A percentile compares a stretch with the other conserved stretches of the same genome.
Evolutionary conservation across 2,113 vertebrate species (phyloP).

Genomic region (Marcusenius ussheri): DNA sequence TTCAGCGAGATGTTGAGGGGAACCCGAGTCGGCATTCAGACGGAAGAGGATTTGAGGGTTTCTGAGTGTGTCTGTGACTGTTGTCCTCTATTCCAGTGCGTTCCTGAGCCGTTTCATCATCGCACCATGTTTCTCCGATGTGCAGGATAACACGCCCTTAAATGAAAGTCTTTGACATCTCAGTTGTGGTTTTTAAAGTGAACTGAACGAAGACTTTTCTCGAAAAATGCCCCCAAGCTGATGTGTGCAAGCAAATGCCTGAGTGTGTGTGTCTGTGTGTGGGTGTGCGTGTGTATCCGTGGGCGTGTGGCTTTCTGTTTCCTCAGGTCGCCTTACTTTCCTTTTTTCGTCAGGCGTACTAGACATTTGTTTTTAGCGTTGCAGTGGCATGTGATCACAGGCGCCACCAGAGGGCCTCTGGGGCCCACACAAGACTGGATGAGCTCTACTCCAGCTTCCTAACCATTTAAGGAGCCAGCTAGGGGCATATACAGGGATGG

Average conservation of each 20-base stretch:
- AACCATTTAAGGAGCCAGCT: background rate
- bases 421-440: background rate
- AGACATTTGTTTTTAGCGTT: background rate
- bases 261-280: background rate
- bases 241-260: background rate
- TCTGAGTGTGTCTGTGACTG: background rate
- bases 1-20: background rate
- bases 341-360: background rate
- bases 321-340: background rate
- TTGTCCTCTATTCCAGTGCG: background rate
- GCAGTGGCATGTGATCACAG: background rate
- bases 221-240: slow-evolving; percentile 5
- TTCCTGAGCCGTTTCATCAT: background rate
- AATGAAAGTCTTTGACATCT: background rate
- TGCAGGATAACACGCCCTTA: background rate
- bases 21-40: background rate
- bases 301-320: background rate
- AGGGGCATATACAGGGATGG: background rate
- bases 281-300: background rate
- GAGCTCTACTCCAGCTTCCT: background rate
- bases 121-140: background rate
- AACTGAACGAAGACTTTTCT: slow-evolving; percentile 6
- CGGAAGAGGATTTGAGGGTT: background rate
- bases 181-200: background rate
- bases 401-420: background rate